phyloP scores from a whole-genome alignment of 2,797 vertebrate species.

The Onychomys arenicola region DNA sequence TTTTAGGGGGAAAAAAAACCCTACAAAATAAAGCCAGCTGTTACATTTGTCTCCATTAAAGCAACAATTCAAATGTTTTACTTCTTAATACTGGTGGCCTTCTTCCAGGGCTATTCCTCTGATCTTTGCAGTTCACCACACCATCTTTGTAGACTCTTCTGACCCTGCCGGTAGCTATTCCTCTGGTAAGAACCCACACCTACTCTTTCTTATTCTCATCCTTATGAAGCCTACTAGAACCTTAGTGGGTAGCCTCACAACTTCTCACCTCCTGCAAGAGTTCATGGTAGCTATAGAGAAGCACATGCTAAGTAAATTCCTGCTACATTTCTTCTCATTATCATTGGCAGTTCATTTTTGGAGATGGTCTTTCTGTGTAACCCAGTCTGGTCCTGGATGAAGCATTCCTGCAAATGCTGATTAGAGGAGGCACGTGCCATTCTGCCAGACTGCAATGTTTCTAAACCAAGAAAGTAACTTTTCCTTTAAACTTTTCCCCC shows the following conservation, averaged over 20 bases:
- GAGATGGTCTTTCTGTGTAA: neutral
- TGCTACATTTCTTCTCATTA: neutral
- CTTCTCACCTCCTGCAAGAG: neutral
- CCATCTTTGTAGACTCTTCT: slow-evolving; percentile 5
- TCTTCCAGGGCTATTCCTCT: neutral
- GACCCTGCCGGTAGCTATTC: neutral
- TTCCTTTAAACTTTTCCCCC: neutral
- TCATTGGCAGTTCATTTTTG: neutral
- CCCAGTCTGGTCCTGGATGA: neutral
- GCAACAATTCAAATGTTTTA: neutral
- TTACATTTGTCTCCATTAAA: neutral
- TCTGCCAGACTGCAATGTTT: neutral
- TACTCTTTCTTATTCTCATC: neutral
- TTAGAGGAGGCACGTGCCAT: too few relatives aligned
- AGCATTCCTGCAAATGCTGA: neutral
- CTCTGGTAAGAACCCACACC: neutral
- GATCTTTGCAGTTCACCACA: neutral
- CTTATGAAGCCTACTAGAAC: neutral
- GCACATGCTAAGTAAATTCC: neutral
- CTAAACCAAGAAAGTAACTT: neutral
- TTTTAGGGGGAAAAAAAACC: neutral
- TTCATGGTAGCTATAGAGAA: neutral
- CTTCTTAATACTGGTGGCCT: neutral
- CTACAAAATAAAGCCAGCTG: neutral
- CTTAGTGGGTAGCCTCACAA: neutral